Evolutionary conservation across 2,113 vertebrate species (phyloP), one percentile per base, ranked within the genome.

Genomic region (Forbesichthys agassizii): DNA sequence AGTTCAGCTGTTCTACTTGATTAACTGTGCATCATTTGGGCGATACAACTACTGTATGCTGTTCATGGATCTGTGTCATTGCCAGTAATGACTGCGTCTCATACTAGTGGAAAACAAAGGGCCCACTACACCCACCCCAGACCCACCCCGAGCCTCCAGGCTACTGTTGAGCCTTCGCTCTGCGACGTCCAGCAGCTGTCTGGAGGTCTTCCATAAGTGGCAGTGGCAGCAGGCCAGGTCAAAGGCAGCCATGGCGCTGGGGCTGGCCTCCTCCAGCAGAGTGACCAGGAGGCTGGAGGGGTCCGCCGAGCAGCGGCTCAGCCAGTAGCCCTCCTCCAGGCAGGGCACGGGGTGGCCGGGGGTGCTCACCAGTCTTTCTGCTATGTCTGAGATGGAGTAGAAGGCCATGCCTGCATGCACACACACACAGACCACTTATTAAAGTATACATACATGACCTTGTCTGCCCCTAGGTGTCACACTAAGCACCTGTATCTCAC

Each of bases 381-480:
- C 96, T 65, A 99, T 96, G 78, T 99, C 98, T 0, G 96, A 96
- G 84, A 99, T 96, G 64, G 98, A 97, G 86, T 98, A 99, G 87
- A 98, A 99, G 9, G 97, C 96, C 90, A 99, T 96, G 46, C 98
- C 98, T 99, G 80, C 27, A 74, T 36, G 13, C 10, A 54, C 36
- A 42, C 36, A 42, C 36, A 42, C 36, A 42, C 36, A 42, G 5
- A 42, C 36, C 48, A 48, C 7, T 27, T 27, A 27, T 27, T 27
- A 27, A 27, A 27, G 27, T 27, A 27, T 27, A 27, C 27, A 27
- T 27, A 27, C 27, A 27, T 27, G 27, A 27, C 27, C 27, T 27
- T 27, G 27, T 27, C 27, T 27, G 27, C 27, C 27, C 2, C 27
- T 27, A 27, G 27, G 27, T 27, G 27, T 27, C 27, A 2, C 27